A percentile compares a stretch with the other conserved stretches of the same genome.
phyloP scores from a whole-genome alignment of 2,797 vertebrate genomes.

The Petrocephalus sullivani region DNA sequence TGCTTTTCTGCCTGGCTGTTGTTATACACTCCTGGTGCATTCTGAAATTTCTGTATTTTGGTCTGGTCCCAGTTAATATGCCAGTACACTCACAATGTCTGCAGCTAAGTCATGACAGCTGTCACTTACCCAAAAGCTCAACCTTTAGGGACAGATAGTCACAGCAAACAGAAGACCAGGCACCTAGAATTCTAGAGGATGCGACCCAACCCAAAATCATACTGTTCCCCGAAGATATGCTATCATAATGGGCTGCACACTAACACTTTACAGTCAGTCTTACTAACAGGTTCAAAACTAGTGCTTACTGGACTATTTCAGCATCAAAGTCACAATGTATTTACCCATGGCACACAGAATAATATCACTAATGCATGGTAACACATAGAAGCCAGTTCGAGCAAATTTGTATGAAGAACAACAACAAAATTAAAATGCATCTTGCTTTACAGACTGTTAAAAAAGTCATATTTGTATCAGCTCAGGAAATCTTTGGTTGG shows the following conservation, averaged over 20 bases:
- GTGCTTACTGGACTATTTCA: neutral
- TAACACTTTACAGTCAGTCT: neutral
- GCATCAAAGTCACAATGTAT: neutral
- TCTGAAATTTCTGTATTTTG: neutral
- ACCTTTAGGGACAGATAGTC: neutral
- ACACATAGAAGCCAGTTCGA: neutral
- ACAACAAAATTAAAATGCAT: neutral
- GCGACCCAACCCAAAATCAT: neutral
- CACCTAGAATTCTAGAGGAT: neutral
- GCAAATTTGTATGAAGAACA: neutral
- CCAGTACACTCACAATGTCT: neutral
- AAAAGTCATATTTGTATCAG: neutral
- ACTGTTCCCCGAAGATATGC: neutral
- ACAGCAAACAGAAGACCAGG: neutral
- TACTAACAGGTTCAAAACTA: neutral
- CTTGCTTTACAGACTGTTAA: neutral
- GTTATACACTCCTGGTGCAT: neutral
- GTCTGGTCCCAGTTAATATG: neutral
- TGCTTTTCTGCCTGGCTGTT: neutral
- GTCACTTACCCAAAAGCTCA: neutral
- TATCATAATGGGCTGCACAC: neutral
- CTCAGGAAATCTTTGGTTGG: neutral
- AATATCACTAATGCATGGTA: neutral
- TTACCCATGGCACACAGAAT: neutral
- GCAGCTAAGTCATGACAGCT: neutral